Evolutionary conservation across 2,888 invertebrate genomes (phyloP), one percentile per base, ranked within the genome.

Genomic region (Standfussiana lucernea): DNA sequence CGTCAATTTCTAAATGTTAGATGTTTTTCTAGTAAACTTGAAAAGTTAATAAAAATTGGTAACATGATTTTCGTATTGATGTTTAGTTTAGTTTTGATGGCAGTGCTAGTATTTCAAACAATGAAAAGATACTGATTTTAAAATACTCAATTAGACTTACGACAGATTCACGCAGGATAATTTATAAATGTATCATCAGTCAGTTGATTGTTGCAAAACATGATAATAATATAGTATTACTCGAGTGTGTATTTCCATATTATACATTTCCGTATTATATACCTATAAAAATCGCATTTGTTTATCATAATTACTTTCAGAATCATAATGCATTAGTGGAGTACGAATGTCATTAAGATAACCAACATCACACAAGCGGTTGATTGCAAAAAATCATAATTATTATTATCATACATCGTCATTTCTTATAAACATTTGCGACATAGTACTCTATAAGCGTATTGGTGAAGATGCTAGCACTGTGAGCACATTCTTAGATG

Each of bases 1-100:
- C 82, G 90, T 89, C 88, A 89, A 89, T 89, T 90, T 89, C 77
- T 89, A 69, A 82, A 81, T 88, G 89, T 90, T 89, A 89, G 85
- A 84, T 90, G 86, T 89, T 89, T 88, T 87, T 86, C 80, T 85
- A 85, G 82, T 84, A 85, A 82, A 77, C 65, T 79, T 86, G 77
- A 77, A 74, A 78, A 64, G 72, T 66, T 50, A 89, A 90, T 89
- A 89, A 91, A 91, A 89, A 90, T 70, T 83, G 61, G 72, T 83
- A 85, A 90, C 86, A 84, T 79, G 67, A 78, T 85, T 85, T 86
- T 89, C 78, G 85, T 87, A 84, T 90, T 80, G 67, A 78, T 89
- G 82, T 79, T 88, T 86, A 84, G 84, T 79, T 87, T 84, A 78
- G 77, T 71, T 80, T 75, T 50, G 35, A 64, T n/a, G 67, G n/a